These are phyloP conservation scores for Anseranas semipalmata DNA, from an alignment of 2,113 vertebrate species.

Conservation along the genomic window DNA sequence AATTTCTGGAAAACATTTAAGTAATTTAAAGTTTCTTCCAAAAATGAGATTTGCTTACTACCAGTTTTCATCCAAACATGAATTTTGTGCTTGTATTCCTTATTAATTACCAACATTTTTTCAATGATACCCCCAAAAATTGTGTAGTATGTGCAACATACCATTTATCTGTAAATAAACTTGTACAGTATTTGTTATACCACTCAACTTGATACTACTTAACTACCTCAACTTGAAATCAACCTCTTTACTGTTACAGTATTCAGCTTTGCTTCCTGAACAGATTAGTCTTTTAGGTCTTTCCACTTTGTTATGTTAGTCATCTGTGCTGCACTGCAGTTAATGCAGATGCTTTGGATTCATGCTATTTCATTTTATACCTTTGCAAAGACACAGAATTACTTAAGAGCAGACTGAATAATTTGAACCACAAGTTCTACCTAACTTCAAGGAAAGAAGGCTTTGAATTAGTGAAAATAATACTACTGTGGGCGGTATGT, in stretches of 20 bases:
- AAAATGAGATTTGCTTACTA: background rate
- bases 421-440: background rate
- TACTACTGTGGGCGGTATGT: background rate
- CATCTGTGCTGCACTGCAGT: background rate
- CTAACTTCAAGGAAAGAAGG: background rate
- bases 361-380: constrained; percentile 3
- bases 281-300: background rate
- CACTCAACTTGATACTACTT: background rate
- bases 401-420: constrained; percentile 19
- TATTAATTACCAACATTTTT: background rate
- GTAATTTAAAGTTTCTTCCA: background rate
- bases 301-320: background rate
- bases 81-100: background rate
- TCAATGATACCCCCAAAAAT: background rate
- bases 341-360: background rate
- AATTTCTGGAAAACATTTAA: background rate
- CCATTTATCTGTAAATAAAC: background rate
- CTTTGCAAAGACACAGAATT: background rate
- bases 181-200: background rate
- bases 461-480: constrained; percentile 27
- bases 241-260: background rate
- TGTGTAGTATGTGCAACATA: background rate
- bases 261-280: background rate
- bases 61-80: background rate
- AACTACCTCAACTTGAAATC: background rate